Evolutionary conservation across 2,888 invertebrate genomes (phyloP), one percentile per base, ranked within the genome.

Genomic region (Cylindroiulus punctatus): DNA sequence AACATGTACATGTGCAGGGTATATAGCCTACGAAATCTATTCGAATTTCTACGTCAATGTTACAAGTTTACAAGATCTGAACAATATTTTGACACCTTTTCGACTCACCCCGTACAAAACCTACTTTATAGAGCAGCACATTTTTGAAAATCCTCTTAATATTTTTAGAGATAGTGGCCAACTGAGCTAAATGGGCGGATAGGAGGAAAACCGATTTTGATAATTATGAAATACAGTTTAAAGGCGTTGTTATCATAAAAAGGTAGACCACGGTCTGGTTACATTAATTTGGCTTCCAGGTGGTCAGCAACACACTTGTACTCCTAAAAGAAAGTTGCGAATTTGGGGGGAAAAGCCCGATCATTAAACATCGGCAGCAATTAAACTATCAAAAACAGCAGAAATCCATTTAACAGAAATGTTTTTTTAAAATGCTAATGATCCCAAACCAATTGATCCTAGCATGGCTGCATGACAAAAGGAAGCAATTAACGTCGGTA

Each of bases 241-340:
- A 65, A 65, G 65, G 65, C 65, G 65, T 65, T 65, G 65, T 65
- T 65, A 65, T 65, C 65, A 10, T 65, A 65, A n/a, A 65, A 65
- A 52, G 65, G 65, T 65, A 65, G 65, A 65, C 22, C 65, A 65
- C 65, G 65, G 26, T 26, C 65, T 65, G 65, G 65, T 65, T 65
- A 65, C 65, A 65, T 65, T 26, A 65, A 65, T 65, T 26, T 65
- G 10, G n/a, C 65, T 65, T 76, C 30, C 30, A 76, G 76, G 76
- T 76, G 32, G 76, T 26, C 76, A 76, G 26, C 32, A 76, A 76
- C 30, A 76, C 76, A 76, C 76, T 76, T 76, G 30, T 26, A 30
- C 10, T 26, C 3, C 30, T 30, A 76, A 76, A 3, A n/a, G n/a
- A 12, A 52, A 19, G 5, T 4, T 52, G 65, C 65, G 65, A 26